A percentile compares a stretch with the other conserved stretches of the same genome.
Conservation (phyloP, 2,888 invertebrate genomes). For the Agonopterix subpropinquella region DNA sequence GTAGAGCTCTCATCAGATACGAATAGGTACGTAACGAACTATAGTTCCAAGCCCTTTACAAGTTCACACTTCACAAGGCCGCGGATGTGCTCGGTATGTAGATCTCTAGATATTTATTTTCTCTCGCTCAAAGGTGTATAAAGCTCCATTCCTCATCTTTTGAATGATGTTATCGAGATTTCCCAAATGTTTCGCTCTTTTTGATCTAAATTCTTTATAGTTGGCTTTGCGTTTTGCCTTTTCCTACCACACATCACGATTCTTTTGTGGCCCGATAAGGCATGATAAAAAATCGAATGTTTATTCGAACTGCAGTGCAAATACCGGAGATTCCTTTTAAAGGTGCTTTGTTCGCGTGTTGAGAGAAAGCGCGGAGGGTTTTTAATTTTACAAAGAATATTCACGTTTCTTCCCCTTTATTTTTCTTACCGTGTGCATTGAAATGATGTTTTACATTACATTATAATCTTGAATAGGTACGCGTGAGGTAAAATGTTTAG, state of each 20-base stretch:
- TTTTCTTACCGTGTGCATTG: not conserved
- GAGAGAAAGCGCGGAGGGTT: slow-evolving; percentile 7
- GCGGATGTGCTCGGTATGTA: slow-evolving; percentile 17
- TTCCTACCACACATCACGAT: slow-evolving; percentile 56
- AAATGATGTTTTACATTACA: not conserved
- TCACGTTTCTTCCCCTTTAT: not conserved
- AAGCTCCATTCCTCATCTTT: slow-evolving; percentile 64
- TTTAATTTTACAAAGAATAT: slow-evolving; percentile 10
- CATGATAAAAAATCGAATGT: slow-evolving; percentile 46
- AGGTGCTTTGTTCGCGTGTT: slow-evolving; percentile 2
- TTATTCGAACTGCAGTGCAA: slow-evolving; percentile 33
- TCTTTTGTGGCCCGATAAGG: slow-evolving; percentile 57
- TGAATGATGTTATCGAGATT: slow-evolving; percentile 67
- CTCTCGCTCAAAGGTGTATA: slow-evolving; percentile 59
- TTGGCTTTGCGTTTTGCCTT: slow-evolving; percentile 53
- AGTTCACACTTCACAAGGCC: not conserved
- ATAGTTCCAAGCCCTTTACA: too few relatives aligned
- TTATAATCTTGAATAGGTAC: too few relatives aligned
- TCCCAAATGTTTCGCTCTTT: slow-evolving; percentile 66
- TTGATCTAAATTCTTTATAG: slow-evolving; percentile 66
- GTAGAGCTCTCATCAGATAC: too few relatives aligned
- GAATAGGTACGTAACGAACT: too few relatives aligned
- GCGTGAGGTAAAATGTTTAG: too few relatives aligned
- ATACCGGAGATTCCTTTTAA: slow-evolving; percentile 17
- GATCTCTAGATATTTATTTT: slow-evolving; percentile 51